A percentile compares a stretch with the other conserved stretches of the same genome.
phyloP scores from a whole-genome alignment of 2,797 vertebrate genomes.

The Spea hammondii region DNA sequence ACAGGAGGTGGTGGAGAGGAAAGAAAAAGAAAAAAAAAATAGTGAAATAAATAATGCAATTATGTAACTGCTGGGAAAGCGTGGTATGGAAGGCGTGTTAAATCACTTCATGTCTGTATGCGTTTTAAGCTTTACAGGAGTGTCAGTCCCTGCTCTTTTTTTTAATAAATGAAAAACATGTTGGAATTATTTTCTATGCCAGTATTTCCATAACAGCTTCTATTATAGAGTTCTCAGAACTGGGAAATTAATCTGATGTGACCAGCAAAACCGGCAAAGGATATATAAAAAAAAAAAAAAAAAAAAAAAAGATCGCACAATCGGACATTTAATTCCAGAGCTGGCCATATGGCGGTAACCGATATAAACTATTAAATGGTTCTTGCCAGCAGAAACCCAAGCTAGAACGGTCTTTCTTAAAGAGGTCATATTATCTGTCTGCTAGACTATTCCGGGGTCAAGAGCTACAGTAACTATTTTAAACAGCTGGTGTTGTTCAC shows the following conservation, averaged over 20 bases:
- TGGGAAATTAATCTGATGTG: conserved; percentile 48
- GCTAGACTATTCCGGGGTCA: not conserved
- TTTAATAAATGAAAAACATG: conserved; percentile 45
- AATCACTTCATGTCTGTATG: conserved; percentile 31
- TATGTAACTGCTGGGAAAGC: conserved; percentile 50
- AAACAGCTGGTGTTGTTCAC: not conserved
- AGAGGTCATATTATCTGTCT: not conserved
- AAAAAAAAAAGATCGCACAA: conserved; percentile 7
- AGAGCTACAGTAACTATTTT: not conserved
- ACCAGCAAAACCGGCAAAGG: conserved; percentile 15
- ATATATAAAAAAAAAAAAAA: not conserved
- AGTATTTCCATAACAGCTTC: conserved; percentile 37
- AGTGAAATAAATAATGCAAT: conserved; percentile 57
- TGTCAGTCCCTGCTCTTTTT: not conserved
- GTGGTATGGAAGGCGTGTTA: conserved; percentile 32
- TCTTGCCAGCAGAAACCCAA: conserved; percentile 15
- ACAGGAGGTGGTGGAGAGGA: conserved; percentile 46
- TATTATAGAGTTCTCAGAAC: conserved; percentile 43
- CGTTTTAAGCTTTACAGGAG: conserved; percentile 21
- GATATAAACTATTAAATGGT: conserved; percentile 1
- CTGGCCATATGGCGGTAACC: conserved; percentile 23
- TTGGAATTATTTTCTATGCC: conserved; percentile 34
- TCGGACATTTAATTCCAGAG: not conserved
- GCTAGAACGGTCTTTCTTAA: conserved; percentile 2
- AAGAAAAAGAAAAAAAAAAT: conserved; percentile 28